A percentile compares a stretch with the other conserved stretches of the same genome.
These are phyloP conservation scores for Proisotoma minuta DNA, from an alignment of 2,888 invertebrate genomes.

Conservation along the genomic window DNA sequence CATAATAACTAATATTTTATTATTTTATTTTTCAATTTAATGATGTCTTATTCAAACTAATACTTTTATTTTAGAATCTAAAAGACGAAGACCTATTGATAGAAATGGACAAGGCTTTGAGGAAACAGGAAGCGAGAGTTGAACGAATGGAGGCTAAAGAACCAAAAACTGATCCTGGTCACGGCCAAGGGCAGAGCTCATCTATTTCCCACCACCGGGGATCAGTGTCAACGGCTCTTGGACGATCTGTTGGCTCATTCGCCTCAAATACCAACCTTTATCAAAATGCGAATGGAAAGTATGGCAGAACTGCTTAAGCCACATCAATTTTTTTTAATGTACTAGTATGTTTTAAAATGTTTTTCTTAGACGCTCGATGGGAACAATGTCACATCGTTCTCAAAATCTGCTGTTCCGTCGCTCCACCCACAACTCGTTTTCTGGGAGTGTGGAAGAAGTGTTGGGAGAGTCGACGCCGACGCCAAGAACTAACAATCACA, in stretches of 20 bases:
- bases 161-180: not conserved
- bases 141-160: not conserved
- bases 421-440: constrained; percentile 30
- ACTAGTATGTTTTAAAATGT: not conserved
- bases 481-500: no score
- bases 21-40: constrained; percentile 6
- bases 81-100: constrained; percentile 30
- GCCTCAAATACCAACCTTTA: constrained; percentile 38
- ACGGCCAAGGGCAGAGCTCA: constrained; percentile 1
- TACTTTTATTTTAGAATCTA: constrained; percentile 25
- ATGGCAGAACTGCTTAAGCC: not conserved
- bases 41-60: not conserved
- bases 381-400: constrained; percentile 16
- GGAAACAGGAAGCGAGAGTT: constrained; percentile 25
- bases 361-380: constrained; percentile 9
- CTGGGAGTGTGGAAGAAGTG: constrained; percentile 36
- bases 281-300: constrained; percentile 30
- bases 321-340: not conserved
- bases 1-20: not conserved
- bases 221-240: constrained; percentile 17
- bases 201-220: constrained; percentile 7
- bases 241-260: constrained; percentile 29
- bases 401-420: constrained; percentile 27
- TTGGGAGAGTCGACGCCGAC: no score
- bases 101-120: constrained; percentile 35